Conservation (phyloP, 2,888 invertebrate genomes). For the Pycnomerus fuliginosus region DNA sequence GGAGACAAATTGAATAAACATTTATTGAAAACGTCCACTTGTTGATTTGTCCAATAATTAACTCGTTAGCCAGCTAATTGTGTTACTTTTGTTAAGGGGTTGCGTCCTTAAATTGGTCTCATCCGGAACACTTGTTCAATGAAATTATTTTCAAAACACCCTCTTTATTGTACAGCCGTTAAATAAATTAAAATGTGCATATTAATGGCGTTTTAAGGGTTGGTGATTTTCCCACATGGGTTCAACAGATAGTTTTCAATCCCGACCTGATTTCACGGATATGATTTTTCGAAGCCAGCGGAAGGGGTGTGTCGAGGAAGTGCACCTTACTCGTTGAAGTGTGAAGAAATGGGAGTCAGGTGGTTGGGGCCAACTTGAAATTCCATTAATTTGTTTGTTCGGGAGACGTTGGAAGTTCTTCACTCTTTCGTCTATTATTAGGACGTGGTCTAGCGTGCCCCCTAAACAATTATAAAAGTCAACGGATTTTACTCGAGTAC, state of each 20-base stretch:
- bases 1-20: too few relatives aligned
- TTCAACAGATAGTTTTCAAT: background rate
- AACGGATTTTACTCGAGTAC: too few relatives aligned
- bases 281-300: slow-evolving; percentile 11
- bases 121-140: slow-evolving; percentile 21
- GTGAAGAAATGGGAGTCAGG: slow-evolving; percentile 23
- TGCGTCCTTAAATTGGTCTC: slow-evolving; percentile 14
- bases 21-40: too few relatives aligned
- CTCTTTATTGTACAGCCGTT: background rate
- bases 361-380: slow-evolving; percentile 1
- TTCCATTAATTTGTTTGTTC: too few relatives aligned
- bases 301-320: slow-evolving; percentile 17
- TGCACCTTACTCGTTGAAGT: slow-evolving; percentile 13
- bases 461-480: too few relatives aligned
- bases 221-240: slow-evolving; percentile 7
- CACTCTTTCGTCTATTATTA: too few relatives aligned
- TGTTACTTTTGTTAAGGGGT: slow-evolving; percentile 15
- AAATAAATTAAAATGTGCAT: slow-evolving; percentile 5
- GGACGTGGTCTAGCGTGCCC: too few relatives aligned
- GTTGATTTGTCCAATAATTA: too few relatives aligned
- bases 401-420: too few relatives aligned
- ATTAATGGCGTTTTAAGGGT: slow-evolving; percentile 8
- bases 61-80: too few relatives aligned
- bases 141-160: background rate
- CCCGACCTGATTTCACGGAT: slow-evolving; percentile 6